These are phyloP conservation scores for Acromyrmex echinatior DNA, from an alignment of 1,140 invertebrate genomes.

Conservation along the genomic window DNA sequence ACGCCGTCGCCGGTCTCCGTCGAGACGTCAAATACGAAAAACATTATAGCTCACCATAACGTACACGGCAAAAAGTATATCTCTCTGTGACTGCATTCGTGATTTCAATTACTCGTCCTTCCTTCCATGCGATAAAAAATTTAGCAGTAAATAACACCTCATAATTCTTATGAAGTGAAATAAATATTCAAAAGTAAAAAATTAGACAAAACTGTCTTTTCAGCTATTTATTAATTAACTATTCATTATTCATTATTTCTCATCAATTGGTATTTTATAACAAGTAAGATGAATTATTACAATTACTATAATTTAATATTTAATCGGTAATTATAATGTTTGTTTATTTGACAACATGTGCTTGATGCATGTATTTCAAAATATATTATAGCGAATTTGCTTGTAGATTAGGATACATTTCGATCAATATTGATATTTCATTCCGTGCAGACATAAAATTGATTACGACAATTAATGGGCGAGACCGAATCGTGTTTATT, in stretches of 20 bases:
- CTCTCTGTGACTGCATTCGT: conserved; percentile 11
- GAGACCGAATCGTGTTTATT: conserved; percentile 39
- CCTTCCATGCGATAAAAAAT: background rate
- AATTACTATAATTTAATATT: background rate
- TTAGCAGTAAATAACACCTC: conserved; percentile 11
- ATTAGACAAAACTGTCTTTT: background rate
- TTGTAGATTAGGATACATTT: conserved; percentile 33
- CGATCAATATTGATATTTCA: conserved; percentile 51
- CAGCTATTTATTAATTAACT: background rate
- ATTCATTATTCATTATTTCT: background rate
- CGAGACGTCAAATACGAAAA: conserved; percentile 33
- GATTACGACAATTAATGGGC: conserved; percentile 6
- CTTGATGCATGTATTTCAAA: background rate
- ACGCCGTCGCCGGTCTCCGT: background rate
- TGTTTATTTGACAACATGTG: background rate
- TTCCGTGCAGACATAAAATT: conserved; percentile 9
- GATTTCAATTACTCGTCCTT: conserved; percentile 53
- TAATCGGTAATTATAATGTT: background rate
- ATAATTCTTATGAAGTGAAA: background rate
- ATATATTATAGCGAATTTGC: conserved; percentile 12
- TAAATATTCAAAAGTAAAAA: background rate
- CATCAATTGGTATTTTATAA: background rate
- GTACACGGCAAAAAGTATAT: conserved; percentile 32
- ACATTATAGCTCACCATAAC: conserved; percentile 1
- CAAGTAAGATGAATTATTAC: background rate